These are phyloP conservation scores for Acleris emargana DNA, from an alignment of 2,888 invertebrate genomes.

Conservation along the genomic window DNA sequence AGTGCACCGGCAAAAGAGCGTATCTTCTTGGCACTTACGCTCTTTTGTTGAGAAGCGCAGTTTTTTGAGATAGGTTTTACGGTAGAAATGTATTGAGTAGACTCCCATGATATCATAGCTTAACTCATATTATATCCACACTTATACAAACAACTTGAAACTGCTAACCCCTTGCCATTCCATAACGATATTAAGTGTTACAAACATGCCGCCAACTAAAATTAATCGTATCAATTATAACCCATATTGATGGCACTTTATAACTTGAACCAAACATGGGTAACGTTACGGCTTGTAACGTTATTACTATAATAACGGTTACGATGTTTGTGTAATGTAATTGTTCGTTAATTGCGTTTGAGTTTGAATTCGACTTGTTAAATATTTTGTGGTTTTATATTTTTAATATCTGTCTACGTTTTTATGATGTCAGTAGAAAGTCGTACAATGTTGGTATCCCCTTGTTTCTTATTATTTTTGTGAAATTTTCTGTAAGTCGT, in stretches of 20 bases:
- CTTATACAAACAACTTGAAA: not conserved
- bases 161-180: conserved; percentile 10
- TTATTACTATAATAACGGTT: conserved; percentile 32
- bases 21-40: too few relatives aligned
- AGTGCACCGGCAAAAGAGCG: too few relatives aligned
- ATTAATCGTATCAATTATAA: conserved; percentile 39
- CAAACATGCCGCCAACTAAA: conserved; percentile 33
- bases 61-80: too few relatives aligned
- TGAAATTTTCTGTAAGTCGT: too few relatives aligned
- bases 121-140: too few relatives aligned
- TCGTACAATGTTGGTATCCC: too few relatives aligned
- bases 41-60: too few relatives aligned
- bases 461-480: too few relatives aligned
- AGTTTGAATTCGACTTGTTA: not conserved
- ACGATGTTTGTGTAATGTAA: conserved; percentile 31
- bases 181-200: conserved; percentile 20
- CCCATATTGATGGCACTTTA: conserved; percentile 48
- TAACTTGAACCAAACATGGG: conserved; percentile 25
- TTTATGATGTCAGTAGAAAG: too few relatives aligned
- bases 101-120: too few relatives aligned
- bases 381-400: not conserved
- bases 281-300: conserved; percentile 19
- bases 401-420: too few relatives aligned
- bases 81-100: too few relatives aligned
- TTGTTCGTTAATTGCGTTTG: conserved; percentile 25